phyloP scores from a whole-genome alignment of 2,113 vertebrate genomes.

The Pavo muticus region DNA sequence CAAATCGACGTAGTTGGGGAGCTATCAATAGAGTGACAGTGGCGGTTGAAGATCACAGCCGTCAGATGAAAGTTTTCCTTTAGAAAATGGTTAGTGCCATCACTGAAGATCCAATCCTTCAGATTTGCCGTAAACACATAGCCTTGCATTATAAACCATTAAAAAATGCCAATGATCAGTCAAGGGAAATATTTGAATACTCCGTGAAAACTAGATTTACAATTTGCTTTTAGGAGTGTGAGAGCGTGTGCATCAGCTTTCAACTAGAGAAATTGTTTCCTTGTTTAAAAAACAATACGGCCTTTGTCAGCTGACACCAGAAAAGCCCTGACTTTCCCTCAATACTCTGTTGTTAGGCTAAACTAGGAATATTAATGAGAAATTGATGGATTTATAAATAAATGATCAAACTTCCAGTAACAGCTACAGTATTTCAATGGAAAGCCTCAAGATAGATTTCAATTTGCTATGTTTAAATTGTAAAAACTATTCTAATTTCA shows the following conservation, averaged over 20 bases:
- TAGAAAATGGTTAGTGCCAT: background rate
- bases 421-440: background rate
- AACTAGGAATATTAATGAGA: background rate
- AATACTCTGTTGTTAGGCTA: background rate
- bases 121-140: background rate
- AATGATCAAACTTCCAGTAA: background rate
- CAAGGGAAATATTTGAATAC: background rate
- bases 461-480: background rate
- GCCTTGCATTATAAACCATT: background rate
- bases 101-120: background rate
- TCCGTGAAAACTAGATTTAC: background rate
- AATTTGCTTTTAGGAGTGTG: slow-evolving; percentile 33
- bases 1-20: slow-evolving; percentile 31
- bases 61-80: background rate
- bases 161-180: slow-evolving; percentile 2
- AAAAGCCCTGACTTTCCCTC: background rate
- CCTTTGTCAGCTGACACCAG: background rate
- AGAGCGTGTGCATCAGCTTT: background rate
- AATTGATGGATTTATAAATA: background rate
- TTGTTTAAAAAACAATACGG: background rate
- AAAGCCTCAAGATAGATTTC: background rate
- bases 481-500: background rate
- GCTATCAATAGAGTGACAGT: background rate
- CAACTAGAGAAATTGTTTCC: background rate
- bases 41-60: slow-evolving; percentile 12